Base-by-base conservation (phyloP, 2,113 vertebrate genomes). In the Gulo gulo region DNA sequence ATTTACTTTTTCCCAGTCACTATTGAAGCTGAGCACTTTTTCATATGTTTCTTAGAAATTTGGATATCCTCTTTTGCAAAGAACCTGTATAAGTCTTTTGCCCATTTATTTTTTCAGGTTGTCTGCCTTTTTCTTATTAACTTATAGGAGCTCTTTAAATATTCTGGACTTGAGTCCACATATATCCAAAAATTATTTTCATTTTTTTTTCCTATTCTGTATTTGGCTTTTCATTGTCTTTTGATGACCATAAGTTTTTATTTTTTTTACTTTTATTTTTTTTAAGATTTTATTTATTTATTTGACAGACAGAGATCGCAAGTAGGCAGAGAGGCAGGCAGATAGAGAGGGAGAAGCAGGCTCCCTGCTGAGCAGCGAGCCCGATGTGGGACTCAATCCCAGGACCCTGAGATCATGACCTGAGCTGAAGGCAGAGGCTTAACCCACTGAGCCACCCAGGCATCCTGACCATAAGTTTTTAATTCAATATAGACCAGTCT, bases 141-240 rank as follows among this genome's bases (percentile, higher is more conserved):
- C 86, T 89, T 71, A 29, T 57, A 65, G 76, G 36, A 74, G 61
- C 52, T 91, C n/a, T 91, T n/a, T 31, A 81, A 52, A n/a, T 78
- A 55, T 57, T 93, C 39, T 81, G 34, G 16, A 87, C 82, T 96
- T 69, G 52, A 94, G 26, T 69, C 45, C 34, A 86, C 7, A 39
- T 61, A 10, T 63, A 34, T 42, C 26, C 47, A 69, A 80, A 94
- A 50, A 74, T 57, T 6, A 57, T 21, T 39, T 69, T 76, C 23
- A 42, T 84, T 74, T n/a, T 79, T 85, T 31, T 79, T 42, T 88
- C 87, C 87, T 84, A 20, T 80, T 96, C 29, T 94, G 20, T 21
- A 39, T 26, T 76, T 96, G 39, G 39, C 15, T 59, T 91, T 81
- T 93, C 59, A 31, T 91, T 47, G n/a, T 96, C 7, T 86, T 95